These are phyloP conservation scores for Phthorimaea operculella DNA, from an alignment of 1,140 invertebrate genomes.

Conservation along the genomic window DNA sequence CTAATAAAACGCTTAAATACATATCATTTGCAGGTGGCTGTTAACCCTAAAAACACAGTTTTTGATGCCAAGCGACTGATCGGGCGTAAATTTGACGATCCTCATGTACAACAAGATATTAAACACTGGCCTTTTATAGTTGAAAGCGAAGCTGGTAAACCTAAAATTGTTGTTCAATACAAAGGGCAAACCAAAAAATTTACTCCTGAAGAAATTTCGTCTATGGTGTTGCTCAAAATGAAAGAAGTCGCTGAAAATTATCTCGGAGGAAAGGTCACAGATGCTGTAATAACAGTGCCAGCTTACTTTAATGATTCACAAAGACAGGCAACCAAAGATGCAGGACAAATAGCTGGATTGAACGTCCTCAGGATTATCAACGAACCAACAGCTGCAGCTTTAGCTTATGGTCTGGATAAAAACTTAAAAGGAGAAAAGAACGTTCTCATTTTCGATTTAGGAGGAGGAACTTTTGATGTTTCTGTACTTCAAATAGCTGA, in stretches of 20 bases:
- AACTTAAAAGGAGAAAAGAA: slow-evolving; percentile 84
- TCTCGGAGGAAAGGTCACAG: slow-evolving; percentile 70
- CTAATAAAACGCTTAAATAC: neutral
- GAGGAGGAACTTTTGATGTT: slow-evolving; percentile 85
- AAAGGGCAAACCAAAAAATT: slow-evolving; percentile 82
- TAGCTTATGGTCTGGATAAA: slow-evolving; percentile 88
- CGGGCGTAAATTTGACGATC: slow-evolving; percentile 81
- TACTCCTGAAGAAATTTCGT: slow-evolving; percentile 87
- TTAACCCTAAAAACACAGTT: slow-evolving; percentile 88
- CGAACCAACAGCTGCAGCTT: slow-evolving; percentile 84
- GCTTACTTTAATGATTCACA: slow-evolving; percentile 76
- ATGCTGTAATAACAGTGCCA: slow-evolving; percentile 78
- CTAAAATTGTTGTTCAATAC: slow-evolving; percentile 81
- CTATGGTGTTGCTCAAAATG: slow-evolving; percentile 82
- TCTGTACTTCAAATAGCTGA: slow-evolving; percentile 89
- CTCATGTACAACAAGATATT: slow-evolving; percentile 79
- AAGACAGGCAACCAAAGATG: slow-evolving; percentile 78
- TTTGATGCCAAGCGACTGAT: slow-evolving; percentile 87
- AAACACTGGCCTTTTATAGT: slow-evolving; percentile 87
- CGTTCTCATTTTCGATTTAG: slow-evolving; percentile 80
- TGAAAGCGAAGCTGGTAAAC: slow-evolving; percentile 75
- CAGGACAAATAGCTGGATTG: slow-evolving; percentile 78
- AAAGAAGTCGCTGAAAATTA: slow-evolving; percentile 78
- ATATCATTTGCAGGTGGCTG: slow-evolving; percentile 68
- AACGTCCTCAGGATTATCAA: slow-evolving; percentile 88